phyloP scores from a whole-genome alignment of 2,113 vertebrate species.

The Mustela lutreola region DNA sequence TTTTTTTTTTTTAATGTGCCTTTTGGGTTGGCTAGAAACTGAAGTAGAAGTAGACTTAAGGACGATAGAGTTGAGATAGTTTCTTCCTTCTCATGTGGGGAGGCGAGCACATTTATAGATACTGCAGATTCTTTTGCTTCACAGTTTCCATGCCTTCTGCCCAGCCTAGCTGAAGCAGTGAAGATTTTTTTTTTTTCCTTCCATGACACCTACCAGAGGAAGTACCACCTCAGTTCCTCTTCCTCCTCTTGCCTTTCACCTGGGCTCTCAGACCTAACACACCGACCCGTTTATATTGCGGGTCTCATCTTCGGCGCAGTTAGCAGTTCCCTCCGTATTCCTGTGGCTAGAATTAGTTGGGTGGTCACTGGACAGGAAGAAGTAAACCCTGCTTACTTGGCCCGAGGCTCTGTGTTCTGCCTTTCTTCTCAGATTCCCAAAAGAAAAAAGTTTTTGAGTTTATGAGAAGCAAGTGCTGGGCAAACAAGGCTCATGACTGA shows the following conservation, averaged over 20 bases:
- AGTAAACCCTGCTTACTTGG: not conserved
- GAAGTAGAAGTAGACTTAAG: constrained; percentile 43
- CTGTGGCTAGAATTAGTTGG: constrained; percentile 43
- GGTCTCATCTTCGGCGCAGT: not conserved
- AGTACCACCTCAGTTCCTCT: not conserved
- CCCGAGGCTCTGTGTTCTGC: constrained; percentile 30
- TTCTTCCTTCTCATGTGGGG: constrained; percentile 24
- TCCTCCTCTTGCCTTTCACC: constrained; percentile 16
- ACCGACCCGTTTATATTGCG: constrained; percentile 48
- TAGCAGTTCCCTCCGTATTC: not conserved
- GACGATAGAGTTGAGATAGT: not conserved
- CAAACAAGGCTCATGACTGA: not conserved
- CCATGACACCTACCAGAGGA: not conserved
- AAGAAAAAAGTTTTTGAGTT: constrained; percentile 23
- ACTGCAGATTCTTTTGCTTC: constrained; percentile 9
- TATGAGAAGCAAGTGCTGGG: not conserved
- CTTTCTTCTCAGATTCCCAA: not conserved
- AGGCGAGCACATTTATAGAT: constrained; percentile 49
- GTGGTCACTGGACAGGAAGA: constrained; percentile 18
- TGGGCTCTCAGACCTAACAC: constrained; percentile 33
- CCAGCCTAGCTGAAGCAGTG: constrained; percentile 13
- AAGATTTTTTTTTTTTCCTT: constrained; percentile 58
- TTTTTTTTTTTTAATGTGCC: constrained; percentile 73
- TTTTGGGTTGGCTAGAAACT: constrained; percentile 77
- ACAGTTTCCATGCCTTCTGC: constrained; percentile 9